Evolutionary conservation across 1,140 invertebrate species (phyloP), one percentile per base, ranked within the genome.

Genomic region (Neodiprion pinetum): DNA sequence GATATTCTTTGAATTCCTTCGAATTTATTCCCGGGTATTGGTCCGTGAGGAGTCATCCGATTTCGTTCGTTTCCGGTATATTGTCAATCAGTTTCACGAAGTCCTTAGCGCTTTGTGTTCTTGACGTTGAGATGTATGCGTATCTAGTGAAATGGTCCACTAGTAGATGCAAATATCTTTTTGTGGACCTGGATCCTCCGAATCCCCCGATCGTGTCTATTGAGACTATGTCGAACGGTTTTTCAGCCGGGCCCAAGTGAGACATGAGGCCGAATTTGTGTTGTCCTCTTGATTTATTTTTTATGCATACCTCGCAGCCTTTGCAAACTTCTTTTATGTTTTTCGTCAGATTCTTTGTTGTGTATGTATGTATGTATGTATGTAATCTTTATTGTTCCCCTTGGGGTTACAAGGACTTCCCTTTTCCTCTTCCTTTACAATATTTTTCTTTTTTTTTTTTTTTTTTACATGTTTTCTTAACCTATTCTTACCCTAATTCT

Each of bases 11-110:
- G 61, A 83, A 86, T 77, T 83, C 78, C 74, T 77, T 82, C 23
- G 80, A 84, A 75, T 84, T 83, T 75, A 84, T 80, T 9, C 81
- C 83, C 1, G 78, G 77, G 72, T 85, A 84, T 78, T 84, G 82
- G 74, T 84, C 84, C 12, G 82, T 75, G 8, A 85, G 50, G 17
- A 85, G 7, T 67, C 82, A 75, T 1, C 72, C 76, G 70, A 84
- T 83, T 9, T 79, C 78, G 28, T 81, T 14, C 1, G 11, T 48
- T 71, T 80, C 50, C 21, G 66, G 1, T 1, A 74, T 50, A 1
- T 81, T 77, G 74, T 85, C 12, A 69, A 84, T 68, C 79, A 86
- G 72, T 79, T 82, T 83, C 7, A 86, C 79, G 70, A 85, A 86
- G 77, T 84, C 84, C 73, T 74, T 79, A 47, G 82, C 71, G 50